Percentiles rank a stretch among this genome's conserved stretches.
phyloP scores from a whole-genome alignment of 1,140 invertebrate species.

The Pristionchus pacificus region DNA sequence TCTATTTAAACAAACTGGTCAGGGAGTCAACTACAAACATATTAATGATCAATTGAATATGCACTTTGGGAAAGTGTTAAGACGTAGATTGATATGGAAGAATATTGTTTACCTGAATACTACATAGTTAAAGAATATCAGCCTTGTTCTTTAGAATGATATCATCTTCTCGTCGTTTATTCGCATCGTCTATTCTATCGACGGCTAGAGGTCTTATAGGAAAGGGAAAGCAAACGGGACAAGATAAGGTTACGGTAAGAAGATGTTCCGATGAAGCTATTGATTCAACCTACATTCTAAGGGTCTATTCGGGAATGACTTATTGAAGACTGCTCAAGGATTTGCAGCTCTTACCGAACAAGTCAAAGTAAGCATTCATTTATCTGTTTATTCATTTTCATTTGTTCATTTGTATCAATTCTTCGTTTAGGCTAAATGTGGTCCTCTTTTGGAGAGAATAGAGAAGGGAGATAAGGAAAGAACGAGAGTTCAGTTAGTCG shows the following conservation, averaged over 20 bases:
- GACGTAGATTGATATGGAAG: no score
- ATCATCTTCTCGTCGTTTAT: slow-evolving; percentile 2
- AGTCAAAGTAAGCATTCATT: slow-evolving; percentile 12
- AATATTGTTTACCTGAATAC: no score
- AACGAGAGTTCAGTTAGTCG: slow-evolving; percentile 34
- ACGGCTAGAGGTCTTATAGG: slow-evolving; percentile 9
- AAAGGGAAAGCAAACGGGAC: slow-evolving; percentile 4
- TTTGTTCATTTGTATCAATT: no score
- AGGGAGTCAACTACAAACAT: no score
- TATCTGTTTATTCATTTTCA: no score
- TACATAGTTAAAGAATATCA: no score
- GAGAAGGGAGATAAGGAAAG: slow-evolving; percentile 1
- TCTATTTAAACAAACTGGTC: no score
- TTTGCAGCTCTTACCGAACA: slow-evolving; percentile 25
- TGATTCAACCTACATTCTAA: slow-evolving; percentile 14
- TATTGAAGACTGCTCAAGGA: slow-evolving; percentile 22
- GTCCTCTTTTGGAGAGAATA: neutral
- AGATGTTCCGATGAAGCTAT: neutral
- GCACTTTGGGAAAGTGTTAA: no score
- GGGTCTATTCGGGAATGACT: slow-evolving; percentile 35
- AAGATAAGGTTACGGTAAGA: no score
- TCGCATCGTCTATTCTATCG: neutral
- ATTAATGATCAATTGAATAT: no score
- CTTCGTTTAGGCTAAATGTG: neutral
- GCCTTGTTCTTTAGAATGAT: no score